Conservation (phyloP, 2,797 vertebrate genomes). For the Kryptopterus vitreolus region DNA sequence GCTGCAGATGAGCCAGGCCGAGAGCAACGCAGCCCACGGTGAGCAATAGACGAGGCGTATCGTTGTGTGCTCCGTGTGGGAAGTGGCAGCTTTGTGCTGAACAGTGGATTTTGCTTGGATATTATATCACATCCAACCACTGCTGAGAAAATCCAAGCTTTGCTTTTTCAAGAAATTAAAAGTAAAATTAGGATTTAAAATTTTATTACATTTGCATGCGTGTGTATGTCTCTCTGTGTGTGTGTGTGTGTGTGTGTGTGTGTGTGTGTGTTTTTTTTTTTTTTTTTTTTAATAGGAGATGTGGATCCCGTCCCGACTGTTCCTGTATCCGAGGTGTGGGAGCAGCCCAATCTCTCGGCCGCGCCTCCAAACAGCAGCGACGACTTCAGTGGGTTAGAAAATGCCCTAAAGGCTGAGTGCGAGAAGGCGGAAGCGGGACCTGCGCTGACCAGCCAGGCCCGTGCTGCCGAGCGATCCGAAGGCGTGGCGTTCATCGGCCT, state of each 20-base stretch:
- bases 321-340: slow-evolving; percentile 65
- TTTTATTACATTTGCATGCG: too few species aligned
- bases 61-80: not conserved
- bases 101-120: not conserved
- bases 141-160: not conserved
- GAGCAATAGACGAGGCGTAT: slow-evolving; percentile 60
- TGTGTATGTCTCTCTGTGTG: too few species aligned
- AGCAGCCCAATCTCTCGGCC: slow-evolving; percentile 57
- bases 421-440: slow-evolving; percentile 65
- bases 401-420: slow-evolving; percentile 70
- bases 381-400: slow-evolving; percentile 74
- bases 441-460: slow-evolving; percentile 20
- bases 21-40: slow-evolving; percentile 64
- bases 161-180: not conserved
- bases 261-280: not conserved
- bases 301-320: slow-evolving; percentile 57
- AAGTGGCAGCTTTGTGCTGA: not conserved
- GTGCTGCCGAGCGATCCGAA: slow-evolving; percentile 32
- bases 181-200: too few species aligned
- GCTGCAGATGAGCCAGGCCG: slow-evolving; percentile 71
- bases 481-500: slow-evolving; percentile 74
- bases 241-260: too few species aligned
- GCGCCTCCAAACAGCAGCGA: slow-evolving; percentile 69
- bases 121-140: not conserved
- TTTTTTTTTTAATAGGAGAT: slow-evolving; percentile 49